Evolutionary conservation across 2,888 invertebrate species (phyloP).

Genomic region (Harpalus rubripes): DNA sequence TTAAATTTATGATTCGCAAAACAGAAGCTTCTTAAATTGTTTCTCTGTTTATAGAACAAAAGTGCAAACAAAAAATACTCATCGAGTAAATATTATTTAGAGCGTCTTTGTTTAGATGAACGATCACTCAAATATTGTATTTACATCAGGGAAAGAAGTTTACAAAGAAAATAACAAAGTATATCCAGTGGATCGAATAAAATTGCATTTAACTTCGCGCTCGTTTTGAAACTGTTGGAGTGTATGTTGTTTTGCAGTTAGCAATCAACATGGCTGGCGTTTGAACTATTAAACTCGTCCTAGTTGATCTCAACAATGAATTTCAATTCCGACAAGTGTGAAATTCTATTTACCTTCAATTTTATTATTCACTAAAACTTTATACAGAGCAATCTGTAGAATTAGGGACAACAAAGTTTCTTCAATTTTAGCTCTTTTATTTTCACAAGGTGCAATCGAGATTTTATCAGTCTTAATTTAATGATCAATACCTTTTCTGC

Average conservation of each 20-base stretch:
- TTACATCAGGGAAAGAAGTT: constrained; percentile 40
- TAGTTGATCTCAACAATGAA: constrained; percentile 28
- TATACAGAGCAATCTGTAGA: not conserved
- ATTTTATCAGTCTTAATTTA: not conserved
- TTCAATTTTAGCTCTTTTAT: not conserved
- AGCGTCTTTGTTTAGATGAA: constrained; percentile 7
- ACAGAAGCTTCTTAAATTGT: not conserved
- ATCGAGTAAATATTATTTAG: constrained; percentile 41
- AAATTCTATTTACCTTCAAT: constrained; percentile 22
- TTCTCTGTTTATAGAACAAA: not conserved
- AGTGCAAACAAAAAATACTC: constrained; percentile 15
- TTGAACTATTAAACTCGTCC: constrained; percentile 35
- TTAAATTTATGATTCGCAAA: constrained; percentile 32
- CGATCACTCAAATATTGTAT: constrained; percentile 37
- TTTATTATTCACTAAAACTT: constrained; percentile 39
- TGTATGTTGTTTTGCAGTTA: constrained; percentile 39
- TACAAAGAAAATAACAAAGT: constrained; percentile 48
- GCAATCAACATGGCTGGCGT: constrained; percentile 42
- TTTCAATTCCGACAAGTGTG: constrained; percentile 43
- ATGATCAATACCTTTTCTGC: not conserved
- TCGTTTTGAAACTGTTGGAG: constrained; percentile 24
- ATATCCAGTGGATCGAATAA: constrained; percentile 28
- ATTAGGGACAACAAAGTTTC: not conserved
- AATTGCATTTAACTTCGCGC: constrained; percentile 31
- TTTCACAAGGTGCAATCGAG: not conserved